Conservation (phyloP, 35 echinoderm and acorn worm genomes). For the Ophiothrix spiculata region DNA sequence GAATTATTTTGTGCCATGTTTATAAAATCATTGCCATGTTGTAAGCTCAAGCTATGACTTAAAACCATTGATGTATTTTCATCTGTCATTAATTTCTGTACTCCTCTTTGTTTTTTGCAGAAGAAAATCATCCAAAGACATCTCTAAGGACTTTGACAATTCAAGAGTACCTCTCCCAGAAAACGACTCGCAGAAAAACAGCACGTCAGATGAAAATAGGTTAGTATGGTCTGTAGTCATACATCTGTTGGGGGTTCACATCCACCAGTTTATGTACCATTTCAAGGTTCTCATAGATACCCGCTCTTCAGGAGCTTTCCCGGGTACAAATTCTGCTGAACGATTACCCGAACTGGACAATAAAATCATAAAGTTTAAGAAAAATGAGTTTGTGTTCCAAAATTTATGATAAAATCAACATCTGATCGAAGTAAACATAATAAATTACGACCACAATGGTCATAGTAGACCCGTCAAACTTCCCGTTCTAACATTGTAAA, state of each 20-base stretch:
- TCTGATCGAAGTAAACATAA: too few species aligned
- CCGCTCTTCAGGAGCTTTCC: neutral
- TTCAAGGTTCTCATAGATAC: neutral
- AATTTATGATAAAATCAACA: neutral
- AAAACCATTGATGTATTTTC: neutral
- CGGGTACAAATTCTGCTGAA: neutral
- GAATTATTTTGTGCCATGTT: neutral
- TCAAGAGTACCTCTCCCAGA: neutral
- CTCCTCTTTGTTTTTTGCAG: neutral
- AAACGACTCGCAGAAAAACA: neutral
- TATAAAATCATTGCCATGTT: neutral
- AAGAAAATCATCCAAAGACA: neutral
- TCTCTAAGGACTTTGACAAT: neutral
- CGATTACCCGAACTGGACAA: neutral
- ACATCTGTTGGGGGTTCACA: neutral
- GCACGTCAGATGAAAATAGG: too few species aligned
- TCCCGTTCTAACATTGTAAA: too few species aligned
- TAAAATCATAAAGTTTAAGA: neutral
- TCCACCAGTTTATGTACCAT: neutral
- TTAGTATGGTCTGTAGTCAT: neutral
- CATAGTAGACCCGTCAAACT: too few species aligned
- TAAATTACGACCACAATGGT: too few species aligned
- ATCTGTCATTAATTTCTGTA: neutral
- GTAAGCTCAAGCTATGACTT: neutral
- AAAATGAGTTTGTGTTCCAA: neutral